phyloP scores from a whole-genome alignment of 2,888 invertebrate genomes.

The Pammene aurita region DNA sequence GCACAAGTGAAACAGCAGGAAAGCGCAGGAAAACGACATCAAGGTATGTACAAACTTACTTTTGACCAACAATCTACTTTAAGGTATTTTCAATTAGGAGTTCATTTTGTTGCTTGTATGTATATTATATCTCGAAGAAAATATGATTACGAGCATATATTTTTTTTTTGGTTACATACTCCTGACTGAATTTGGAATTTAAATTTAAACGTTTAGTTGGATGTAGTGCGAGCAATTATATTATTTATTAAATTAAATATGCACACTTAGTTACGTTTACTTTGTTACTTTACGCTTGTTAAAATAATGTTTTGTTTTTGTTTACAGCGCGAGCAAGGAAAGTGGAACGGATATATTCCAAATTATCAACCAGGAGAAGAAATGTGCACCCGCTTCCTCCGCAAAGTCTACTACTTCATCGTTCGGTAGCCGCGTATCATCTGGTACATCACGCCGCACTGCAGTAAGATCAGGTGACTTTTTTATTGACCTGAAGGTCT shows the following conservation, averaged over 20 bases:
- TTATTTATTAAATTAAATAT: not conserved
- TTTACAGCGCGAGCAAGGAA: constrained; percentile 9
- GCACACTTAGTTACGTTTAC: not conserved
- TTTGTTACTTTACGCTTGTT: not conserved
- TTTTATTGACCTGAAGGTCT: constrained; percentile 4
- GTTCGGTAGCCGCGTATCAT: constrained; percentile 7
- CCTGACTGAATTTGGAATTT: no score
- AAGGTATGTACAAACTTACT: not conserved
- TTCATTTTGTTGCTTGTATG: no score
- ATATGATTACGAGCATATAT: no score
- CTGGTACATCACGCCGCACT: constrained; percentile 13
- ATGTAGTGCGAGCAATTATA: no score
- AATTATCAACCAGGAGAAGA: not conserved
- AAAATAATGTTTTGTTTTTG: constrained; percentile 10
- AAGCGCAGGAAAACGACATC: constrained; percentile 3
- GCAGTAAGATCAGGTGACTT: constrained; percentile 3
- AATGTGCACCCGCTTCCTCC: not conserved
- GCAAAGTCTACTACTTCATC: not conserved
- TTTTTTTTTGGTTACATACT: not conserved
- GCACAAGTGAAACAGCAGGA: not conserved
- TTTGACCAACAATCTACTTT: not conserved
- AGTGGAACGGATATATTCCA: constrained; percentile 3
- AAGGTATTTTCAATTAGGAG: not conserved
- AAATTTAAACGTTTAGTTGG: no score
- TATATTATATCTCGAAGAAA: no score